Conservation (phyloP, 2,113 vertebrate species). For the Tympanuchus pallidicinctus region DNA sequence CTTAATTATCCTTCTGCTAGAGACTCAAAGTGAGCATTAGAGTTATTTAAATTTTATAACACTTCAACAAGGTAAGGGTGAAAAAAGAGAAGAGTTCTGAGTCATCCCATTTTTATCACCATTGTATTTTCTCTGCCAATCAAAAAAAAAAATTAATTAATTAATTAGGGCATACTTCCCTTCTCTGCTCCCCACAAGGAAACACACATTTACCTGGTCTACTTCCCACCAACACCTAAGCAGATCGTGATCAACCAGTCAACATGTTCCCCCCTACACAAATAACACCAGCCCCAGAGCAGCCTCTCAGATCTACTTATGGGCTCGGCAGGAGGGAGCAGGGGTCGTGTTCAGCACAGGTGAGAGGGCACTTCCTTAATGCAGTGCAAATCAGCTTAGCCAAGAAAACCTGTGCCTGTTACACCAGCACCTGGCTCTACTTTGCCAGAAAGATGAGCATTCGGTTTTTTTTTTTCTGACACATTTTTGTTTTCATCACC, state of each 20-base stretch:
- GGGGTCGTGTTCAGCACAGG: background rate
- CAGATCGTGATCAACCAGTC: background rate
- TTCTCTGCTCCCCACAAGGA: background rate
- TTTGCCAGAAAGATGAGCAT: background rate
- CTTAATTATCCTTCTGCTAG: background rate
- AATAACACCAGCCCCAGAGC: accelerated
- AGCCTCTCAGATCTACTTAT: background rate
- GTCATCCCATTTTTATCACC: background rate
- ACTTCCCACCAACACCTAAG: background rate
- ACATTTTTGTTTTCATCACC: background rate
- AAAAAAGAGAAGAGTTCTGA: background rate
- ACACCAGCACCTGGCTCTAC: background rate
- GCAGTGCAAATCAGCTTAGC: background rate
- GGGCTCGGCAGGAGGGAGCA: background rate
- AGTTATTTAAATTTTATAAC: background rate
- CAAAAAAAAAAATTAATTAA: background rate
- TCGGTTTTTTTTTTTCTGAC: background rate
- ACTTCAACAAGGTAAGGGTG: background rate
- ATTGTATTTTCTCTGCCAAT: background rate
- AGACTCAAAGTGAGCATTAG: background rate
- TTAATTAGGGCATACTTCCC: background rate
- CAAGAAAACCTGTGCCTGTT: background rate
- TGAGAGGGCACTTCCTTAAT: background rate
- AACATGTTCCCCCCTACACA: background rate
- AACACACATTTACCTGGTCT: background rate